Evolutionary conservation across 2,797 vertebrate genomes (phyloP).

Genomic region (Channa striata): DNA sequence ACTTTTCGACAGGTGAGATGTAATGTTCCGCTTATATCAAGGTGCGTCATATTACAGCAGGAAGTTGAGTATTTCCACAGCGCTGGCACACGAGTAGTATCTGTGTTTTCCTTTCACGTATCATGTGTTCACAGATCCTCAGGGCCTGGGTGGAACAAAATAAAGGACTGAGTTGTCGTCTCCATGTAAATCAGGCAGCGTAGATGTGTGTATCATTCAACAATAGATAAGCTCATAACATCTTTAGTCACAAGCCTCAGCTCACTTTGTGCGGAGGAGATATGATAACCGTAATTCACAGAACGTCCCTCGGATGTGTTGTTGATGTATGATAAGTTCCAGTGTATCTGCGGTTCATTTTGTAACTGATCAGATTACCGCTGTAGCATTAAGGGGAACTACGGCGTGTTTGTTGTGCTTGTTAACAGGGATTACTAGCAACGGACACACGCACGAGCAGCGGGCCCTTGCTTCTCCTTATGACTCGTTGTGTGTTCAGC

Average conservation of each 20-base stretch:
- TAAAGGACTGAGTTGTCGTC: slow-evolving; percentile 8
- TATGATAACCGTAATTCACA: not conserved
- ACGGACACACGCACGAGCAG: no score
- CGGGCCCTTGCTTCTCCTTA: no score
- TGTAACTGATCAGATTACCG: slow-evolving; percentile 9
- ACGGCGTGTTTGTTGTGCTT: not conserved
- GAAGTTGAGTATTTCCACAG: slow-evolving; percentile 6
- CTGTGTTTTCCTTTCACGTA: slow-evolving; percentile 17
- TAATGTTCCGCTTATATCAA: not conserved
- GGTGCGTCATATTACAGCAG: not conserved
- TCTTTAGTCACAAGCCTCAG: not conserved
- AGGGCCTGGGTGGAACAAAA: slow-evolving; percentile 17
- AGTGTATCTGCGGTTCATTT: not conserved
- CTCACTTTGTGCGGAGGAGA: slow-evolving; percentile 5
- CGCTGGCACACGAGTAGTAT: not conserved
- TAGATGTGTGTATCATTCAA: not conserved
- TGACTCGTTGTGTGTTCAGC: slow-evolving; percentile 4
- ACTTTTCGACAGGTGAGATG: not conserved
- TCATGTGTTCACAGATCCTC: not conserved
- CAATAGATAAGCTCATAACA: no score
- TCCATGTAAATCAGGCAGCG: slow-evolving; percentile 1
- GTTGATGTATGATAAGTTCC: not conserved
- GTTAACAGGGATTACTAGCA: not conserved
- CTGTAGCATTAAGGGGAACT: not conserved
- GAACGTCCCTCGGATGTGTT: slow-evolving; percentile 1